Base-by-base conservation (phyloP, 2,113 vertebrate species). In the Thryonomys swinderianus region DNA sequence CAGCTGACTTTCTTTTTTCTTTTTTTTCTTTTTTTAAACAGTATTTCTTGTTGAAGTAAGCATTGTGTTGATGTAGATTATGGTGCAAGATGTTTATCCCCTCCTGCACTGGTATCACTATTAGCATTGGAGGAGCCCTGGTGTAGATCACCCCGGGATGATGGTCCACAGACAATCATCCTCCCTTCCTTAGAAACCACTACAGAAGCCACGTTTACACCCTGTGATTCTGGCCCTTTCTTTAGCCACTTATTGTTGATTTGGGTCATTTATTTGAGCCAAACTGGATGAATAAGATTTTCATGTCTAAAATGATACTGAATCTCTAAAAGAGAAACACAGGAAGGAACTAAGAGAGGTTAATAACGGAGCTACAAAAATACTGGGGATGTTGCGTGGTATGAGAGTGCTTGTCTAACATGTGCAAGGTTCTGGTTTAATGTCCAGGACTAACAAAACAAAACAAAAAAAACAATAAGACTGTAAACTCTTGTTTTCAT, bases 251-350 rank as follows among this genome's bases (percentile, higher is more conserved):
- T 25, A 37, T 40, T 85, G 57, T 66, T 64, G 82, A 17, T 78
- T 90, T 48, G 53, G 40, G 20, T 90, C 61, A 85, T 79, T 88
- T 90, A 48, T 85, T 91, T 88, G 81, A 92, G 48, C 40, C 13
- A 42, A 67, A 51, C 37, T 89, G 37, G 67, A 84, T 45, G 42
- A 42, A 80, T 42, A 27, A 81, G 34, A 85, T 93, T 88, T 90
- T 80, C 42, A 92, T 67, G 25, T 81, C 55, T 87, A 80, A 74
- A 45, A 94, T 34, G 62, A 62, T 71, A 73, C 53, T 16, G 42
- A 82, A 88, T 71, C 59, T 90, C 37, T 67, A 80, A 93, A 91
- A 81, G 25, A 86, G n/a, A 90, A 78, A 67, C 37, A 85, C 55
- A 76, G 61, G 76, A 85, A 76, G 61, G 76, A 85, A n/a, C 6